These are phyloP conservation scores for Benthosema pterotum DNA, from an alignment of 2,797 vertebrate genomes.

Conservation along the genomic window DNA sequence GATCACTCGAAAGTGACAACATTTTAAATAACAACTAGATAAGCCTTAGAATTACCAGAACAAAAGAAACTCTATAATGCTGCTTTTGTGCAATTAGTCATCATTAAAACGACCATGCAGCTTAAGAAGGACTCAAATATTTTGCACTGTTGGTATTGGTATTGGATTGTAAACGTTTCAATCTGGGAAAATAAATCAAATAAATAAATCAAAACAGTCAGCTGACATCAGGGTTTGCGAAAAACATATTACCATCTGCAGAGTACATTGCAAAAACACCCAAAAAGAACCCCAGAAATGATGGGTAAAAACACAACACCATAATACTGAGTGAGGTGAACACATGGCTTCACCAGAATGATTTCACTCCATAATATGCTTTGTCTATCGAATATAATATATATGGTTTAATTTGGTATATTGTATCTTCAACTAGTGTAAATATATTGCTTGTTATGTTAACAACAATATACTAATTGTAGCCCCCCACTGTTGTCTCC, in stretches of 20 bases:
- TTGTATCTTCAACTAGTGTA: constrained; percentile 32
- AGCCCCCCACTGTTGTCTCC: not conserved
- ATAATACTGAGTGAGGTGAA: constrained; percentile 28
- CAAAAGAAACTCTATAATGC: not conserved
- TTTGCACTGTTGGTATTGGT: constrained; percentile 29
- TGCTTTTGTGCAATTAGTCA: constrained; percentile 33
- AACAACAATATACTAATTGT: constrained; percentile 22
- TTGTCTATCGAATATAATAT: constrained; percentile 15
- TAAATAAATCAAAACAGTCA: constrained; percentile 20
- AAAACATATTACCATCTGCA: constrained; percentile 29
- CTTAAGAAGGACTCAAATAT: constrained; percentile 9
- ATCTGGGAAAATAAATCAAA: constrained; percentile 31
- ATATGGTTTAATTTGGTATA: constrained; percentile 5
- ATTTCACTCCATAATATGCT: constrained; percentile 30
- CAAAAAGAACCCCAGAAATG: constrained; percentile 34
- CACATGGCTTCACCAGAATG: constrained; percentile 24
- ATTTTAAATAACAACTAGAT: constrained; percentile 3
- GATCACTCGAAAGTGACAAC: constrained; percentile 9
- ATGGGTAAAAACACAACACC: constrained; percentile 52
- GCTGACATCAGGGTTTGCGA: constrained; percentile 49
- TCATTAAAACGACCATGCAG: constrained; percentile 22
- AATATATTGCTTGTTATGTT: constrained; percentile 31
- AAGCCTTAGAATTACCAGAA: constrained; percentile 1
- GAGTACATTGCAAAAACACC: constrained; percentile 32
- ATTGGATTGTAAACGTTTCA: constrained; percentile 32